phyloP scores from a whole-genome alignment of 2,888 invertebrate species.

The Mimumesa dahlbomi region DNA sequence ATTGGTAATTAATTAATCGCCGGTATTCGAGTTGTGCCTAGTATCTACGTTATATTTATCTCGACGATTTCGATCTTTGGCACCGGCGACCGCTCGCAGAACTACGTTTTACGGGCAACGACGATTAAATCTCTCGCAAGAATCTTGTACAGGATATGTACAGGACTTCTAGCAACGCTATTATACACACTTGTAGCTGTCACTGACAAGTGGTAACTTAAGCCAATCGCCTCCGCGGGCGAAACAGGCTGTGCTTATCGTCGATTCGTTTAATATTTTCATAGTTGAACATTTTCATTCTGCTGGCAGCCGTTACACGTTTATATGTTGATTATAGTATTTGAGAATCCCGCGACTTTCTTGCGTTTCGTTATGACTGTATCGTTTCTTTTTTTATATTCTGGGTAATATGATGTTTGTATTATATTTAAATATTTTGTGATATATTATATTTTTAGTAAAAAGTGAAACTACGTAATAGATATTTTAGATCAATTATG shows the following conservation, averaged over 20 bases:
- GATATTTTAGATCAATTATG: too few relatives aligned
- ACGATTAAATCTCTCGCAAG: slow-evolving; percentile 39
- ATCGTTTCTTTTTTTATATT: too few relatives aligned
- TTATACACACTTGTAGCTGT: slow-evolving; percentile 19
- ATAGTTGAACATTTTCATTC: too few relatives aligned
- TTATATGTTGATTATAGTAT: too few relatives aligned
- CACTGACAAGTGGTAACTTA: slow-evolving; percentile 20
- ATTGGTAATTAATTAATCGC: slow-evolving; percentile 58
- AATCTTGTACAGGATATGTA: slow-evolving; percentile 16
- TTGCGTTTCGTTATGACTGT: too few relatives aligned
- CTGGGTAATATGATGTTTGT: too few relatives aligned
- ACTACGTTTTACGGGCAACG: neutral
- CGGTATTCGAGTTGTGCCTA: slow-evolving; percentile 28
- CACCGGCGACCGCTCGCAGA: slow-evolving; percentile 19
- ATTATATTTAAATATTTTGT: too few relatives aligned
- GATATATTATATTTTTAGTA: too few relatives aligned
- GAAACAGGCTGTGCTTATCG: neutral
- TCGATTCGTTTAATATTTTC: too few relatives aligned
- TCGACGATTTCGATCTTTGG: slow-evolving; percentile 55
- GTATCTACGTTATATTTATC: slow-evolving; percentile 53
- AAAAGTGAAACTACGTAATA: too few relatives aligned
- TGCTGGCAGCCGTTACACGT: too few relatives aligned
- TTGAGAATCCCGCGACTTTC: too few relatives aligned
- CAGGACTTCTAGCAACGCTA: slow-evolving; percentile 23
- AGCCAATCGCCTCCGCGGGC: slow-evolving; percentile 23